Conservation (phyloP, 1,140 invertebrate species). For the Tetragonula clypearis region DNA sequence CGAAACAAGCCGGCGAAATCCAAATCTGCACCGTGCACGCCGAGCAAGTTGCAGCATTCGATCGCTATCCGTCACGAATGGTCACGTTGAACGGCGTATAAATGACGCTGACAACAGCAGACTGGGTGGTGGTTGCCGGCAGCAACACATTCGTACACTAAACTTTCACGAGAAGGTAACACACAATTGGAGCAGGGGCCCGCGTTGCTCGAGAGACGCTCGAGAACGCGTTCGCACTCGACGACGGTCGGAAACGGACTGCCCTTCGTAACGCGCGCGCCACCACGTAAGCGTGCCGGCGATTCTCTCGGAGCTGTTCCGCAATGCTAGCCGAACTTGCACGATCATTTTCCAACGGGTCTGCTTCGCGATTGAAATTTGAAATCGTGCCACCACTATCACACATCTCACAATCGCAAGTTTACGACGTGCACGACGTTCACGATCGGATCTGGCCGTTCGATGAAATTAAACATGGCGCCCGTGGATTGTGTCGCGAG, state of each 20-base stretch:
- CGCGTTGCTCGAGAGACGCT: background rate
- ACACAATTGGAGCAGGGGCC: background rate
- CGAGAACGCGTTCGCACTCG: conserved; percentile 48
- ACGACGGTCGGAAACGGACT: conserved; percentile 75
- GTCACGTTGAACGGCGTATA: background rate
- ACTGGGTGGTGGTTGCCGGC: background rate
- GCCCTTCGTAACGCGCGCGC: conserved; percentile 72
- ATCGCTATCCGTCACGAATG: conserved; percentile 13
- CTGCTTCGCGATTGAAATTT: conserved; percentile 8
- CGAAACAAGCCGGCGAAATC: background rate
- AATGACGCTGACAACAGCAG: no score
- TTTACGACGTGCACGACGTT: background rate
- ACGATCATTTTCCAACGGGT: background rate
- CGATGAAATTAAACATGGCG: background rate
- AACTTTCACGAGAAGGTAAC: conserved; percentile 20
- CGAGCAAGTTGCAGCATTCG: background rate
- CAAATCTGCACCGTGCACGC: background rate
- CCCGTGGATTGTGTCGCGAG: no score
- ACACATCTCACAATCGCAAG: no score
- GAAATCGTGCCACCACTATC: conserved; percentile 11
- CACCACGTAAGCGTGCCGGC: conserved; percentile 53
- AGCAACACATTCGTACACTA: conserved; percentile 1
- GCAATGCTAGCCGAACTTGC: background rate
- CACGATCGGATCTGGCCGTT: background rate
- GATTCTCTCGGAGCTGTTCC: background rate